Base-by-base conservation (phyloP, 2,888 invertebrate genomes). In the Prionchulus punctatus region DNA sequence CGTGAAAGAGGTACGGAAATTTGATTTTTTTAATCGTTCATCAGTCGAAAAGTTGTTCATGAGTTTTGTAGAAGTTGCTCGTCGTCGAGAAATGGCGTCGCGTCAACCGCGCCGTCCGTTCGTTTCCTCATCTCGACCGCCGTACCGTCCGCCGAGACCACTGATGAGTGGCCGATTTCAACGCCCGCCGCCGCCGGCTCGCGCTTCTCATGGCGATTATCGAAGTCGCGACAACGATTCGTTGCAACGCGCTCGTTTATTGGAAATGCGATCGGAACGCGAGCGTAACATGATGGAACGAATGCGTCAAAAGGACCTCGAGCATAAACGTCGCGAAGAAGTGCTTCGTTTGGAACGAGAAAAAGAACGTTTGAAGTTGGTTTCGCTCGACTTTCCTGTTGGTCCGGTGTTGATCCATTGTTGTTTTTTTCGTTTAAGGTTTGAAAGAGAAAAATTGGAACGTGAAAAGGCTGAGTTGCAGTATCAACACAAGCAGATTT, bases 391-490 rank as follows among this genome's bases (percentile, higher is more conserved):
- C 26, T 12, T 58, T 43, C 53, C 18, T 48, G 30, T 27, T 57
- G 59, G 7, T 55, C 67, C 70, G 57, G 60, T 71, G 53, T 70
- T 71, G 56, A 59, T 68, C 28, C 72, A 73, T 57, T 62, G 63
- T n/a, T 70, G n/a, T 54, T 26, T n/a, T 25, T 54, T 28, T 42
- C 43, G 57, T 56, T 53, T 15, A 59, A 71, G 84, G 49, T 75
- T 85, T 18, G 91, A 91, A 73, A 80, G 87, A 26, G 88, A 88
- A 66, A 82, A 83, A 63, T 81, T 90, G 55, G 91, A 91, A 69
- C 80, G 85, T 1, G 88, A 89, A 69, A 86, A 86, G 72, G 83
- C 84, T 21, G 88, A 90, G 68, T 72, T 89, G 27, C 75, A n/a
- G n/a, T n/a, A n/a, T n/a, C n/a, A n/a, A n/a, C n/a, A n/a, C n/a